Evolutionary conservation across 1,140 invertebrate species (phyloP).

Genomic region (Apis dorsata): DNA sequence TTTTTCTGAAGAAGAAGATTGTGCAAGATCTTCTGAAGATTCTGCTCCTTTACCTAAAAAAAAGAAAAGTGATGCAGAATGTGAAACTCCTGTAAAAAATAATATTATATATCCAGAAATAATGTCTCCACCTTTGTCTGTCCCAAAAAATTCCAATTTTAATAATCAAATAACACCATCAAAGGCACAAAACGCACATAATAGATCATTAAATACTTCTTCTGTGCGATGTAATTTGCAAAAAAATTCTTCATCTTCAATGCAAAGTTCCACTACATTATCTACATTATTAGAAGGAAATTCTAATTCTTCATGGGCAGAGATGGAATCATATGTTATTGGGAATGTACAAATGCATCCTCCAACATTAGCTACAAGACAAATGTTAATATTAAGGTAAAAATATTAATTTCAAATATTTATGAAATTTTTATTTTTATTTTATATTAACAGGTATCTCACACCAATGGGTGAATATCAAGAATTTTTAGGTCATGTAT

Average conservation of each 20-base stretch:
- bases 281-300: constrained; percentile 73
- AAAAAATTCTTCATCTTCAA: constrained; percentile 46
- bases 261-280: constrained; percentile 56
- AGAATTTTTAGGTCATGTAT: constrained; percentile 95
- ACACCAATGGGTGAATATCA: constrained; percentile 98
- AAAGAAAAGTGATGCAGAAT: constrained; percentile 60
- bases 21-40: constrained; percentile 55
- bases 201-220: constrained; percentile 59
- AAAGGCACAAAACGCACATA: constrained; percentile 47
- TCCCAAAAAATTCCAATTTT: constrained; percentile 68
- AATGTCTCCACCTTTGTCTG: constrained; percentile 75
- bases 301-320: constrained; percentile 93
- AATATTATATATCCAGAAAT: constrained; percentile 67
- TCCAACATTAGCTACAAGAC: constrained; percentile 90
- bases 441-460: constrained; percentile 82
- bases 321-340: constrained; percentile 93
- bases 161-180: constrained; percentile 57
- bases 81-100: constrained; percentile 70
- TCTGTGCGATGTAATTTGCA: constrained; percentile 52
- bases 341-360: constrained; percentile 93
- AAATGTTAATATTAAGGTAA: constrained; percentile 89
- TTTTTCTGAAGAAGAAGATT: constrained; percentile 67
- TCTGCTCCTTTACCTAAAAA: constrained; percentile 69
- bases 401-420: constrained; percentile 1
- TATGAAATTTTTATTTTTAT: not conserved